These are phyloP conservation scores for Silurus aristotelis DNA, from an alignment of 2,797 vertebrate genomes.

Conservation along the genomic window DNA sequence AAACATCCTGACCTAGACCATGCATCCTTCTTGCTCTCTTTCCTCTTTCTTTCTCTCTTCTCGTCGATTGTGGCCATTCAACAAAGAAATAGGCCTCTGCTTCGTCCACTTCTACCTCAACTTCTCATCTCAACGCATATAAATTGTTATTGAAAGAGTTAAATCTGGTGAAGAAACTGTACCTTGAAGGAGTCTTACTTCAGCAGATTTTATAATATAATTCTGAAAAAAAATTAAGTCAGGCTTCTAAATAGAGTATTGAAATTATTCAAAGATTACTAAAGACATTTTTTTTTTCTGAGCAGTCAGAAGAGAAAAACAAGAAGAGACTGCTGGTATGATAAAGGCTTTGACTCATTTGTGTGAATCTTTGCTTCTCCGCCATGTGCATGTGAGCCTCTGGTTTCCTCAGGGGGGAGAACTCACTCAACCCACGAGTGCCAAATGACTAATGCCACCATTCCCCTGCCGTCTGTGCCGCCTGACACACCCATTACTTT, in stretches of 20 bases:
- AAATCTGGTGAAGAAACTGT: not conserved
- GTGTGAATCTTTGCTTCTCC: constrained; percentile 35
- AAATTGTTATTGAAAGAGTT: not conserved
- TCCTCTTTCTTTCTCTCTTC: constrained; percentile 36
- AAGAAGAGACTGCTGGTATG: constrained; percentile 40
- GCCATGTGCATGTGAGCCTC: constrained; percentile 50
- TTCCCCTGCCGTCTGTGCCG: constrained; percentile 52
- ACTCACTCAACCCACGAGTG: constrained; percentile 58
- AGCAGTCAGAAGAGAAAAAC: constrained; percentile 34
- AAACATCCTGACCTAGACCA: constrained; percentile 74
- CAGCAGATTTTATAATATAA: not conserved
- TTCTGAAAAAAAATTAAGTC: not conserved
- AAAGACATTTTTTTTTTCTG: constrained; percentile 1
- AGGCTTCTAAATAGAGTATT: not conserved
- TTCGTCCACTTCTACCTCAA: constrained; percentile 10
- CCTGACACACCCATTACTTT: constrained; percentile 61
- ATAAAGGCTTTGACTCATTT: constrained; percentile 52
- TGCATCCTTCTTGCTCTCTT: constrained; percentile 51
- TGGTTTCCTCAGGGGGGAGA: constrained; percentile 55
- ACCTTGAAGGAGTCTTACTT: not conserved
- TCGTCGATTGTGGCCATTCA: constrained; percentile 42
- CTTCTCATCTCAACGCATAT: constrained; percentile 17
- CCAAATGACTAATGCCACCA: constrained; percentile 58
- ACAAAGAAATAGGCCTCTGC: constrained; percentile 20
- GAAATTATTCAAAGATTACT: not conserved